phyloP scores from a whole-genome alignment of 2,797 vertebrate genomes.

The Selene dorsalis region DNA sequence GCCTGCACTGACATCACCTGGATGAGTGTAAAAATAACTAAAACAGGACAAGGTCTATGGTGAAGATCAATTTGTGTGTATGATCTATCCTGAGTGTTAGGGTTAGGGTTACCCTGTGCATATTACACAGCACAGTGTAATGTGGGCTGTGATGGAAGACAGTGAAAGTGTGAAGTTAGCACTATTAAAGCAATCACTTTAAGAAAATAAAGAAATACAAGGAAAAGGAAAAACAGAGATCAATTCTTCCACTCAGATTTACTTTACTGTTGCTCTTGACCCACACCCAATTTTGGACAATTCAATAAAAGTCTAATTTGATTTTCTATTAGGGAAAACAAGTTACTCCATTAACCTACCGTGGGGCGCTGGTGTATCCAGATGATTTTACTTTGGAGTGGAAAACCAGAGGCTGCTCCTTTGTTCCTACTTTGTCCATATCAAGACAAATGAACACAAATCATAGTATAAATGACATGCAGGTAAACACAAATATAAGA shows the following conservation, averaged over 20 bases:
- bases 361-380: slow-evolving; percentile 86
- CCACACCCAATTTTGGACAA: not conserved
- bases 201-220: slow-evolving; percentile 7
- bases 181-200: not conserved
- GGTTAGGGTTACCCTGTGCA: no score
- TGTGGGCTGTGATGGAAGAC: not conserved
- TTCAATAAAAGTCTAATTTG: not conserved
- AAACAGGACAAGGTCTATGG: not conserved
- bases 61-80: not conserved
- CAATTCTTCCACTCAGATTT: not conserved
- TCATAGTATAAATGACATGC: not conserved
- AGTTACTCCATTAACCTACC: slow-evolving; percentile 76
- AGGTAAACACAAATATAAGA: slow-evolving; percentile 4
- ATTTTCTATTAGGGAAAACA: slow-evolving; percentile 26
- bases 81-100: not conserved
- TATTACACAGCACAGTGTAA: not conserved
- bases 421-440: slow-evolving; percentile 67
- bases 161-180: not conserved
- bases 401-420: slow-evolving; percentile 89
- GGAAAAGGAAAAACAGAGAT: slow-evolving; percentile 1
- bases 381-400: slow-evolving; percentile 90
- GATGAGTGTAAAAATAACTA: not conserved
- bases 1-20: not conserved
- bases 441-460: slow-evolving; percentile 21
- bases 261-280: not conserved